phyloP scores from a whole-genome alignment of 2,797 vertebrate species.

The Coccyzus lansbergi region DNA sequence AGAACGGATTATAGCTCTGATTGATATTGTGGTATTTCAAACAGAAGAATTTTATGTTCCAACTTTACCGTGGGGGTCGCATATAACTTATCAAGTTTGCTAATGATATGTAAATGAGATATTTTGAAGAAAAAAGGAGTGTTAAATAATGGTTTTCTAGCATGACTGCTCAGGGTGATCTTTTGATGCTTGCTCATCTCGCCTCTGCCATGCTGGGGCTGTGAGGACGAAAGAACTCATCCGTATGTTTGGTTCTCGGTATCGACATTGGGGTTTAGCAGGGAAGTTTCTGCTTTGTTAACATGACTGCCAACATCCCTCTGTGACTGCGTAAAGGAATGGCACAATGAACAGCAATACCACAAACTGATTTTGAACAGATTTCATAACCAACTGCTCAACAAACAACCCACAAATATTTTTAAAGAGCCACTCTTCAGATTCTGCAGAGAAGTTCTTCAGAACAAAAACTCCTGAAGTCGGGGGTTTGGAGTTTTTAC shows the following conservation, averaged over 20 bases:
- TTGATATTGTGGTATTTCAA: background rate
- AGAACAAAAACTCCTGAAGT: background rate
- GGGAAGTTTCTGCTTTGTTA: background rate
- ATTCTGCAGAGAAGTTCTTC: background rate
- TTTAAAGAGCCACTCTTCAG: background rate
- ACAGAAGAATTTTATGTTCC: background rate
- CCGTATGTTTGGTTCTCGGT: background rate
- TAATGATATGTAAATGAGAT: slow-evolving; percentile 28
- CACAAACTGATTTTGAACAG: background rate
- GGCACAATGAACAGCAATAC: background rate
- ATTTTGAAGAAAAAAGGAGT: background rate
- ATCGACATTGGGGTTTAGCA: background rate
- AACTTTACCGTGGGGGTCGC: background rate
- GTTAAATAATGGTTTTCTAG: background rate
- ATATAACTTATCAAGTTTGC: background rate
- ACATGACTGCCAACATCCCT: background rate
- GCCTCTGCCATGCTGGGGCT: background rate
- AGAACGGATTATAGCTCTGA: background rate
- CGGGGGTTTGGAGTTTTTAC: accelerated
- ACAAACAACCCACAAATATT: background rate
- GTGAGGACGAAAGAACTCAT: background rate
- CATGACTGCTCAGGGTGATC: background rate
- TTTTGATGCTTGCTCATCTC: background rate
- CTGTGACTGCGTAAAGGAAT: too few species aligned
- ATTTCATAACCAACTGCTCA: background rate